phyloP scores from a whole-genome alignment of 2,797 vertebrate species.

The Paratrypauchen microcephalus region DNA sequence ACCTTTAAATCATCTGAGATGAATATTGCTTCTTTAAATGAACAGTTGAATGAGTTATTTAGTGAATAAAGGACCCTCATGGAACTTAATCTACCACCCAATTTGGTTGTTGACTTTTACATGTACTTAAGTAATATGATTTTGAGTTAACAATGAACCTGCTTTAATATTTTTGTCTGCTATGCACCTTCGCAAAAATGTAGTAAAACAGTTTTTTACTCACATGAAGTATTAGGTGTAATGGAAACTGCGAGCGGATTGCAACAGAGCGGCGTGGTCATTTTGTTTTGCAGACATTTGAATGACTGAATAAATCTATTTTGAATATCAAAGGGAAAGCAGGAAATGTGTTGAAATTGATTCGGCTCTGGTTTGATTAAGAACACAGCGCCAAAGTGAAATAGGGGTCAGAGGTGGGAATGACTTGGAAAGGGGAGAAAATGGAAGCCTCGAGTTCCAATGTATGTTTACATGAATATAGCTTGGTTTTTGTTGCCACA shows the following conservation, averaged over 20 bases:
- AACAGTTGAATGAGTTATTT: neutral
- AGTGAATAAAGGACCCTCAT: neutral
- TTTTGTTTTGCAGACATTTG: constrained; percentile 47
- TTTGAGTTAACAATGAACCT: neutral
- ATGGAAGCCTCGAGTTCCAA: constrained; percentile 15
- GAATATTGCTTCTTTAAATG: too few relatives aligned
- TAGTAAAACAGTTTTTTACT: constrained; percentile 26
- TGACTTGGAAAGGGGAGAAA: constrained; percentile 22
- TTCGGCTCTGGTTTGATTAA: constrained; percentile 44
- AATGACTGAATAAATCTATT: constrained; percentile 37
- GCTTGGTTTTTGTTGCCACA: constrained; percentile 31
- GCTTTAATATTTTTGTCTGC: neutral
- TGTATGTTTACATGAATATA: constrained; percentile 43
- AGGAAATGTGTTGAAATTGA: constrained; percentile 58
- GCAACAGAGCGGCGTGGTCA: constrained; percentile 16
- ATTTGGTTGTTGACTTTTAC: neutral
- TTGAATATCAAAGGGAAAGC: constrained; percentile 67
- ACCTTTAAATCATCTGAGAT: too few relatives aligned
- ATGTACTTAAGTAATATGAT: neutral
- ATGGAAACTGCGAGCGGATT: constrained; percentile 39
- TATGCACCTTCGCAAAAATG: neutral
- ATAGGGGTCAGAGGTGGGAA: constrained; percentile 41
- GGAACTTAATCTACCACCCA: neutral
- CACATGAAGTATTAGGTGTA: constrained; percentile 20
- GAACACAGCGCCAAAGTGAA: constrained; percentile 36